phyloP scores from a whole-genome alignment of 2,888 invertebrate species.

The Lycaena phlaeas region DNA sequence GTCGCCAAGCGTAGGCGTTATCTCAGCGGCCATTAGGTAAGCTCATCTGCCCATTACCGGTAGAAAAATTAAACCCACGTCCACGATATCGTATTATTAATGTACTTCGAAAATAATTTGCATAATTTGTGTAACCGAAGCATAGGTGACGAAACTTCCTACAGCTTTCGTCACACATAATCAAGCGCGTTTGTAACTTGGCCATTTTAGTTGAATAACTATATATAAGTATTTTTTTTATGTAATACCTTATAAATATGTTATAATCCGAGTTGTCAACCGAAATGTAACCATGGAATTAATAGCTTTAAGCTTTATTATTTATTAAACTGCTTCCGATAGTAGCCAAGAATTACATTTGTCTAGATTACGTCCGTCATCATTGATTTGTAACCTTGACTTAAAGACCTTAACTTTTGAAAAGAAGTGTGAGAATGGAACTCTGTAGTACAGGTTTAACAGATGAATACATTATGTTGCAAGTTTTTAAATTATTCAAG shows the following conservation, averaged over 20 bases:
- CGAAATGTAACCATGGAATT: background rate
- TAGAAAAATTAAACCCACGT: background rate
- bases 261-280: slow-evolving; percentile 21
- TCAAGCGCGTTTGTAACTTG: slow-evolving; percentile 31
- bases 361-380: slow-evolving; percentile 5
- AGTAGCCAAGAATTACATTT: background rate
- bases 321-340: slow-evolving; percentile 1
- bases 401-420: slow-evolving; percentile 3
- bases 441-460: background rate
- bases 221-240: slow-evolving; percentile 49
- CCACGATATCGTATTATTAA: background rate
- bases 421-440: slow-evolving; percentile 1
- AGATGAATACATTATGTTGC: background rate
- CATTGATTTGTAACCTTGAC: slow-evolving; percentile 6
- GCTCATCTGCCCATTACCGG: slow-evolving; percentile 1
- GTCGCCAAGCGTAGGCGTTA: background rate
- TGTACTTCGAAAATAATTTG: slow-evolving; percentile 2
- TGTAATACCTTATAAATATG: slow-evolving; percentile 39
- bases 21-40: background rate
- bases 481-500: background rate
- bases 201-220: slow-evolving; percentile 56
- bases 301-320: background rate
- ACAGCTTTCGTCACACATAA: slow-evolving; percentile 45
- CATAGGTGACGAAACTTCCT: slow-evolving; percentile 53
- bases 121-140: slow-evolving; percentile 32